Evolutionary conservation across 2,797 vertebrate species (phyloP).

Genomic region (Pantherophis alleghaniensis): DNA sequence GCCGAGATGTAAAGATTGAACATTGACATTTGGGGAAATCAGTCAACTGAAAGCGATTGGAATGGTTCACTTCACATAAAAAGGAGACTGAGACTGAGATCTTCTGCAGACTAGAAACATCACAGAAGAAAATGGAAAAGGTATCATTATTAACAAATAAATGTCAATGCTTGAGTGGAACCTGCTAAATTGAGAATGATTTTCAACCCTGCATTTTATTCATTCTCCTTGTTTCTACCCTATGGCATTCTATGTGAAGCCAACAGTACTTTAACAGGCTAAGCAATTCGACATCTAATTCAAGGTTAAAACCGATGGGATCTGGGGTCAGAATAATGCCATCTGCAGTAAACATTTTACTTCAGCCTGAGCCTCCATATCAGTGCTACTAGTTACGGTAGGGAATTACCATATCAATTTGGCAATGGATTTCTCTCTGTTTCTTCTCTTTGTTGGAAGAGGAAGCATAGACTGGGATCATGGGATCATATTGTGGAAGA

Average conservation of each 20-base stretch:
- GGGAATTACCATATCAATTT: background rate
- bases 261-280: background rate
- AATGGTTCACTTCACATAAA: background rate
- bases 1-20: background rate
- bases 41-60: background rate
- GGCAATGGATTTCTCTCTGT: background rate
- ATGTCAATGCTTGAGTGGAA: background rate
- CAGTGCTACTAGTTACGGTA: background rate
- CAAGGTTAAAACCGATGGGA: background rate
- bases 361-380: background rate
- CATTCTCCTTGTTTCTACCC: background rate
- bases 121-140: background rate
- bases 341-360: background rate
- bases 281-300: background rate
- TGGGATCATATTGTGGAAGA: background rate
- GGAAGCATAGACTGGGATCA: background rate
- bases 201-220: background rate
- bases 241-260: background rate
- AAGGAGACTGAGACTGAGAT: background rate
- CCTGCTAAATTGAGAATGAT: background rate
- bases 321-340: background rate
- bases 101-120: background rate
- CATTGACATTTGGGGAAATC: background rate
- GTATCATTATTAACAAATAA: background rate
- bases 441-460: background rate